phyloP scores from a whole-genome alignment of 2,113 vertebrate species.

The Pristiophorus japonicus region DNA sequence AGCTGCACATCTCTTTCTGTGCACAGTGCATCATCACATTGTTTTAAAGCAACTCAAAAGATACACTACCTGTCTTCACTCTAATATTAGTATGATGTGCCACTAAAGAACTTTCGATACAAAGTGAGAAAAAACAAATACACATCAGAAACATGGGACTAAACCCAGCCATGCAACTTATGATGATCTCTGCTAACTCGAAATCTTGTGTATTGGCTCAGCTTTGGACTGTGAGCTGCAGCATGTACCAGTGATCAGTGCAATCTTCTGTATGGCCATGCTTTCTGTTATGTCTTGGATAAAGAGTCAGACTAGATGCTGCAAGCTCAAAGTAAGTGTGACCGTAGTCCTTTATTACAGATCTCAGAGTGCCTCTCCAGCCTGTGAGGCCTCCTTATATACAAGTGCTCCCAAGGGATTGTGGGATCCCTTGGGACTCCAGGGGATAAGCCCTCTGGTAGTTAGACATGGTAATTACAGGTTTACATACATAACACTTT shows the following conservation, averaged over 20 bases:
- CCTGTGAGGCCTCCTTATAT: too few relatives aligned
- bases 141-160: neutral
- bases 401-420: too few relatives aligned
- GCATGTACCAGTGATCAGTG: neutral
- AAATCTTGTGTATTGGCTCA: neutral
- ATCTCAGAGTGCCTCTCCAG: too few relatives aligned
- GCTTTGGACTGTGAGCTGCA: neutral
- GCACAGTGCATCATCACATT: neutral
- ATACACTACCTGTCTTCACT: neutral
- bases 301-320: too few relatives aligned
- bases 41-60: neutral
- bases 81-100: neutral
- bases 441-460: too few relatives aligned
- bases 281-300: too few relatives aligned
- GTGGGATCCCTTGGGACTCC: too few relatives aligned
- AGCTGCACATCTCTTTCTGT: neutral
- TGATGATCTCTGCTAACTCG: neutral
- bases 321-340: too few relatives aligned
- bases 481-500: too few relatives aligned
- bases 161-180: neutral
- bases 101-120: neutral
- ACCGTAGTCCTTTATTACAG: too few relatives aligned
- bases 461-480: too few relatives aligned
- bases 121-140: neutral
- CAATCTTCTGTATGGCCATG: neutral